Evolutionary conservation across 2,797 vertebrate species (phyloP), one percentile per base, ranked within the genome.

Genomic region (Garrulus glandarius): DNA sequence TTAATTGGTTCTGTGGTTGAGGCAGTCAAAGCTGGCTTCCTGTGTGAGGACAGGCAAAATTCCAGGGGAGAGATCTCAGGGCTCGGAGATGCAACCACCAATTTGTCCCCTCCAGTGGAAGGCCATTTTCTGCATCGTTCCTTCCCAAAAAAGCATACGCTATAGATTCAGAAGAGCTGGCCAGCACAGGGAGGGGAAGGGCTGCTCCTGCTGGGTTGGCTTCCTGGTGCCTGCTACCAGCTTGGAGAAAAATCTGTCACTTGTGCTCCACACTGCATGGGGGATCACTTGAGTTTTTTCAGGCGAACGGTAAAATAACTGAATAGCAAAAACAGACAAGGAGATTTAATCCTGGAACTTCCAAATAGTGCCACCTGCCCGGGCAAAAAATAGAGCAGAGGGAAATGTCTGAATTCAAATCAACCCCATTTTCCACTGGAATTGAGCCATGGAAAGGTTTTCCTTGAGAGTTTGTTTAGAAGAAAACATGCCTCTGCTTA

Each of bases 221-320:
- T 93, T 95, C 92, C 91, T 84, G 79, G 26, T 23, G 17, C 82
- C 5, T 4, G 43, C 22, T 67, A 85, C 75, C 92, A 93, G 82
- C 87, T 39, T 49, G 61, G 91, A 76, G 80, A 76, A 88, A 96
- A 97, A 95, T 69, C 94, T 95, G 89, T 84, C 69, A 16, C 79
- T 95, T 81, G 79, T 84, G 72, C 72, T 91, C 59, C 32, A 64
- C 82, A 0, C 87, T 71, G 76, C 72, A 59, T 61, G 76, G 82
- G 87, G 82, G 32, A 93, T 9, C 15, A 27, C 61, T 83, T 49
- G 53, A 80, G 52, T 53, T 81, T 67, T 65, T 81, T 84, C 65
- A 78, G 67, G 57, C 34, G 37, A 70, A 88, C 89, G 77, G 81
- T 64, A 84, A 91, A 94, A 90, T 37, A 67, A 72, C 11, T 11